A percentile compares a stretch with the other conserved stretches of the same genome.
phyloP scores from a whole-genome alignment of 2,888 invertebrate genomes.

The Cataglyphis cursor region DNA sequence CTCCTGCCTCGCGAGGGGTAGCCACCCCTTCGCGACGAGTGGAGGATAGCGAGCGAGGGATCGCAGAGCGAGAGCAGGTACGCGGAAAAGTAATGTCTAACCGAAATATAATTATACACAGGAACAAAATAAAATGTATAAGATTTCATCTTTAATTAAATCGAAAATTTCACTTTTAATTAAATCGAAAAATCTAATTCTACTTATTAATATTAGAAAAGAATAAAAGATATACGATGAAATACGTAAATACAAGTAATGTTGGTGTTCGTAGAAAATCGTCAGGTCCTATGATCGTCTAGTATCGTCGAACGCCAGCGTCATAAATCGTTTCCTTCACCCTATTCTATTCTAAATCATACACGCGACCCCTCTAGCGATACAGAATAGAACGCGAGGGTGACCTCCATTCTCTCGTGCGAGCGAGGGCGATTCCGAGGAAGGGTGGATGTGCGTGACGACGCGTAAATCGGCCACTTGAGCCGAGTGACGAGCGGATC shows the following conservation, averaged over 20 bases:
- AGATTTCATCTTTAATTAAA: neutral
- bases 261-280: neutral
- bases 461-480: constrained; percentile 62
- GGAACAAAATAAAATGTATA: neutral
- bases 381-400: constrained; percentile 25
- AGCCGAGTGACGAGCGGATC: constrained; percentile 44
- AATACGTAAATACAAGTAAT: neutral
- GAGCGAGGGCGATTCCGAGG: constrained; percentile 33
- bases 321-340: constrained; percentile 12
- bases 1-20: constrained; percentile 51
- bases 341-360: constrained; percentile 25
- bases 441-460: constrained; percentile 57
- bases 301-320: neutral
- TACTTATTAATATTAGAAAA: neutral
- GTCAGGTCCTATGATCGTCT: neutral
- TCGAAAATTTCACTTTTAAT: constrained; percentile 13
- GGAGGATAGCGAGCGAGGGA: constrained; percentile 19
- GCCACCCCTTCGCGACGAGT: neutral
- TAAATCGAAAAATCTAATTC: constrained; percentile 5
- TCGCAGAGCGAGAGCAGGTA: neutral
- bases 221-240: neutral
- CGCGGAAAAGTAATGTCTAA: constrained; percentile 18
- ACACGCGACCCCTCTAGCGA: constrained; percentile 9
- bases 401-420: constrained; percentile 21
- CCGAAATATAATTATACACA: constrained; percentile 13